Evolutionary conservation across 2,888 invertebrate genomes (phyloP).

Genomic region (Seladonia tumulorum): DNA sequence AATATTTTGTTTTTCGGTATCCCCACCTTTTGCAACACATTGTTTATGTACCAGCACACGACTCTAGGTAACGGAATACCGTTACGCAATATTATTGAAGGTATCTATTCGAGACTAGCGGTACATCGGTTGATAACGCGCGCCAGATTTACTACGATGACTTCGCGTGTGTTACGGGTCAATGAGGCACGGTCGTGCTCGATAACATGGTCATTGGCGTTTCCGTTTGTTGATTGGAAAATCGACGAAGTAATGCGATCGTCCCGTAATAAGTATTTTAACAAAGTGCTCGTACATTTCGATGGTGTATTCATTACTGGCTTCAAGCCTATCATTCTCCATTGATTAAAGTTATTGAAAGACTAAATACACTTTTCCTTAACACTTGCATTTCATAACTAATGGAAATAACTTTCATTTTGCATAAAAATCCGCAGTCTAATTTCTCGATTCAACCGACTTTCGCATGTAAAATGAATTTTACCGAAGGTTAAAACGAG

Average conservation of each 20-base stretch:
- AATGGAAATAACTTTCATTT: neutral
- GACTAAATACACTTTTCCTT: too few relatives aligned
- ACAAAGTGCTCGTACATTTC: neutral
- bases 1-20: neutral
- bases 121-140: neutral
- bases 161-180: conserved; percentile 14
- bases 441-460: neutral
- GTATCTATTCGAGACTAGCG: neutral
- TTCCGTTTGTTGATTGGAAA: neutral
- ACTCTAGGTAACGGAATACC: neutral
- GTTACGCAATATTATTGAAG: conserved; percentile 18
- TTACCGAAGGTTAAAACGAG: neutral
- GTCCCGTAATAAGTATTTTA: neutral
- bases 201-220: neutral
- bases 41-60: neutral
- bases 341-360: too few relatives aligned
- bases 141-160: neutral
- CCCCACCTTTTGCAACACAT: neutral
- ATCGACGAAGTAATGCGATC: neutral
- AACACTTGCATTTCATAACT: too few relatives aligned
- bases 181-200: neutral
- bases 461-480: neutral
- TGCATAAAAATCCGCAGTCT: neutral
- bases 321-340: too few relatives aligned
- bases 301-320: neutral